Conservation (phyloP, 2,888 invertebrate species). For the Gymnocheta viridis region DNA sequence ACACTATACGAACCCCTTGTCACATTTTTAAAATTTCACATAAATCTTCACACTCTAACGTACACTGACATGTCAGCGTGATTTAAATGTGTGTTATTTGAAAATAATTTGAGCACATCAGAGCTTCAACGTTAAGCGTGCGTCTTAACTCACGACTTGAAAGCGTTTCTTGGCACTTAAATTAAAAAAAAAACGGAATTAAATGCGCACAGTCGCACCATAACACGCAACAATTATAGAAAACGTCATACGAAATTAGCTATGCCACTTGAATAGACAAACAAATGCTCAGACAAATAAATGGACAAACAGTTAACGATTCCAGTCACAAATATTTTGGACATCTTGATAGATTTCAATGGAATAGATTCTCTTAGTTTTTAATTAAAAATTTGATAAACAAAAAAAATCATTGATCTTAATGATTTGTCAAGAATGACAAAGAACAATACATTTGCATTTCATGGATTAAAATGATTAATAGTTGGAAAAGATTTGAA, state of each 20-base stretch:
- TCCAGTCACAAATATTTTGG: slow-evolving; percentile 38
- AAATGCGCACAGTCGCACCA: slow-evolving; percentile 41
- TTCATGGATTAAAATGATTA: slow-evolving; percentile 37
- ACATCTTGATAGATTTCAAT: slow-evolving; percentile 53
- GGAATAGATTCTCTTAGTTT: slow-evolving; percentile 19
- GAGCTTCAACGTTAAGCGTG: slow-evolving; percentile 50
- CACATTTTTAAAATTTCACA: slow-evolving; percentile 69
- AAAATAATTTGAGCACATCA: slow-evolving; percentile 67
- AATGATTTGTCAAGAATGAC: slow-evolving; percentile 9
- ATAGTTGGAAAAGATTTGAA: neutral
- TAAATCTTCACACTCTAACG: slow-evolving; percentile 69
- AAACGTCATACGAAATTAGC: slow-evolving; percentile 66
- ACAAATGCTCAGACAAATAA: slow-evolving; percentile 9
- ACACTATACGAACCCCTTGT: slow-evolving; percentile 52
- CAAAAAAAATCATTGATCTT: slow-evolving; percentile 29
- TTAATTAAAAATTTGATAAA: slow-evolving; percentile 42
- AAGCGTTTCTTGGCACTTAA: slow-evolving; percentile 45
- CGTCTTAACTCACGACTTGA: slow-evolving; percentile 63
- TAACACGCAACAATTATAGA: slow-evolving; percentile 55
- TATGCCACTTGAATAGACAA: slow-evolving; percentile 58
- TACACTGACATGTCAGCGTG: slow-evolving; percentile 67
- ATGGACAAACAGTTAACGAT: slow-evolving; percentile 34
- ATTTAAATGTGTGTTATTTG: slow-evolving; percentile 68
- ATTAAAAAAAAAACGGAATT: slow-evolving; percentile 5
- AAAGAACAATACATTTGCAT: slow-evolving; percentile 11